A percentile compares a stretch with the other conserved stretches of the same genome.
Evolutionary conservation across 2,888 invertebrate genomes (phyloP).

Genomic region (Syrphus vitripennis): DNA sequence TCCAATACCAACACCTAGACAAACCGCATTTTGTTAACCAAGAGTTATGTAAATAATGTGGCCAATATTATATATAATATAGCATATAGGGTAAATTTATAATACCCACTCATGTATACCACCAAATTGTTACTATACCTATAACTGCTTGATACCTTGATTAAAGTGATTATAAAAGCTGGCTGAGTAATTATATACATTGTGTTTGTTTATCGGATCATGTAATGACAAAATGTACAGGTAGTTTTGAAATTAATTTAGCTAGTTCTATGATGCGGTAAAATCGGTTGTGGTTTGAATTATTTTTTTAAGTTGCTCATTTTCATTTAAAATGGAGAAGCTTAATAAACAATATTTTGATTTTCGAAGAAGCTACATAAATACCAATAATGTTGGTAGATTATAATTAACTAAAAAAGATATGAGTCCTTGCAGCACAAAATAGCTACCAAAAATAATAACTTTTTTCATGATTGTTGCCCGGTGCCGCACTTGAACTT

Average conservation of each 20-base stretch:
- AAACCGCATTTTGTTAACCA: slow-evolving; percentile 22
- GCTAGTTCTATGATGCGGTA: neutral
- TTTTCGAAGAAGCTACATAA: too few species aligned
- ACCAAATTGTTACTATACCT: neutral
- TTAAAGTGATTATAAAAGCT: slow-evolving; percentile 21
- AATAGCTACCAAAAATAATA: too few species aligned
- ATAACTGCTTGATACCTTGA: slow-evolving; percentile 5
- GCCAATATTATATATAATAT: neutral
- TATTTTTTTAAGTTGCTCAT: too few species aligned
- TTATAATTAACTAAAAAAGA: too few species aligned
- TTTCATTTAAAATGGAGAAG: too few species aligned
- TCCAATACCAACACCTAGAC: neutral
- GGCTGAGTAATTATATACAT: neutral
- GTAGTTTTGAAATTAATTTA: slow-evolving; percentile 4
- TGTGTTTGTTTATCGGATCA: neutral
- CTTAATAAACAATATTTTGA: too few species aligned
- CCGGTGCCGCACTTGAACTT: too few species aligned
- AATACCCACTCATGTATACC: neutral
- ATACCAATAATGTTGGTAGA: too few species aligned
- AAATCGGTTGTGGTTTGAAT: neutral
- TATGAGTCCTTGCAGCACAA: too few species aligned
- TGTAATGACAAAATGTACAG: neutral
- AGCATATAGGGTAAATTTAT: neutral
- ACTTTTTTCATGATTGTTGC: too few species aligned
- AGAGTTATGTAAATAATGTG: slow-evolving; percentile 29